Base-by-base conservation (phyloP, 2,888 invertebrate genomes). In the Epinotia demarniana region DNA sequence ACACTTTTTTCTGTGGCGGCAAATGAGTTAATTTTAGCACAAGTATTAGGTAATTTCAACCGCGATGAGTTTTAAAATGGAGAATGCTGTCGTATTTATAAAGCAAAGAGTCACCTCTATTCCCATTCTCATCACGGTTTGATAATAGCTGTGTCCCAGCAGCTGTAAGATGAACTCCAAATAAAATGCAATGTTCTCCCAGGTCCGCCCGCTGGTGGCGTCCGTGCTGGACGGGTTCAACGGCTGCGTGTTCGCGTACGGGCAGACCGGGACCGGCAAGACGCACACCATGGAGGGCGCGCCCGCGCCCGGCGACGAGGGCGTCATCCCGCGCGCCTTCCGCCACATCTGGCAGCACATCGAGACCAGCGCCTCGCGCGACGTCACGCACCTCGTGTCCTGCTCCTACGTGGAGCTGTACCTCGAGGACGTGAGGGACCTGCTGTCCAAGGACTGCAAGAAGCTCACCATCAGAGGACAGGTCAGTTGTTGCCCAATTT, bases 201-300 rank as follows among this genome's bases (percentile, higher is more conserved):
- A 94, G 94, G 94, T 99, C 73, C 96, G 98, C 66, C 98, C 99
- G 0, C 92, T 99, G 83, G 98, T 99, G 27, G 97, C 98, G 79
- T 98, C 98, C 1, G 99, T 99, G 6, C 95, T 99, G 78, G 97
- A 98, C 86, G 99, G 99, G 2, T 99, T 99, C 92, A 99, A 99
- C 92, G 99, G 99, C 16, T 99, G 99, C 82, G 99, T 99, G 81
- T 99, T 99, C 94, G 99, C 99, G 0, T 99, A 99, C 90, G 99
- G 99, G 0, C 99, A 99, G 94, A 99, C 99, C 0, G 99, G 99
- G 78, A 99, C 99, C 0, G 99, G 99, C 70, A 96, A 96, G 89
- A 96, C 96, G 12, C 96, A 95, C 89, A 96, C 96, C 13, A 96
- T 96, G 96, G 96, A 96, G 94, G 98, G 98, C 77, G 91, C 95